phyloP scores from a whole-genome alignment of 1,140 invertebrate genomes.

The Rhyacophila brunnea region DNA sequence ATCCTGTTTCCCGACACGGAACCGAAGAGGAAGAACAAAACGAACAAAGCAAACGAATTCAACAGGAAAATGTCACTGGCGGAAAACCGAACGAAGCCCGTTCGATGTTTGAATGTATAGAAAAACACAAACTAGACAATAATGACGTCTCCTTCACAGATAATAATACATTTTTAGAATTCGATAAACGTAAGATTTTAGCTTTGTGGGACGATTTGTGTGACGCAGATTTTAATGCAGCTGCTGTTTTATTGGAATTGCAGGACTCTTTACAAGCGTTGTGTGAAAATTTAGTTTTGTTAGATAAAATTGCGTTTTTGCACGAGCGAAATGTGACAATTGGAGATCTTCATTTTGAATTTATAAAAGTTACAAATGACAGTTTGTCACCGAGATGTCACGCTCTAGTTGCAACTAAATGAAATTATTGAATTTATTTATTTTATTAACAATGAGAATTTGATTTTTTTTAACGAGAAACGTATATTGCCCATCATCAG shows the following conservation, averaged over 20 bases:
- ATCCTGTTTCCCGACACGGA: neutral
- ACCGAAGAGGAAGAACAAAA: neutral
- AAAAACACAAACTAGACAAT: neutral
- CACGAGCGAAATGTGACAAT: neutral
- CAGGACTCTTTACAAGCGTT: slow-evolving; percentile 26
- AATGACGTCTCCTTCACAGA: neutral
- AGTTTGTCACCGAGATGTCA: slow-evolving; percentile 28
- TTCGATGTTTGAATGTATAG: neutral
- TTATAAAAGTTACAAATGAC: slow-evolving; percentile 28
- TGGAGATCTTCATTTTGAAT: slow-evolving; percentile 1
- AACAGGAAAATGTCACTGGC: neutral
- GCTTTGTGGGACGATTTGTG: slow-evolving; percentile 19
- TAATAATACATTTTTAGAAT: slow-evolving; percentile 7
- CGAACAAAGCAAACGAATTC: neutral
- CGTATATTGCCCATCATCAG: no score
- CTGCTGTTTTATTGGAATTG: slow-evolving; percentile 9
- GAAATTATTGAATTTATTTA: neutral
- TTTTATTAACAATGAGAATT: slow-evolving; percentile 5
- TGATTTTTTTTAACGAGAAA: no score
- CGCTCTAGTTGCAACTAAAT: slow-evolving; percentile 14
- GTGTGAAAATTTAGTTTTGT: slow-evolving; percentile 22
- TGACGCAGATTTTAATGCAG: slow-evolving; percentile 9
- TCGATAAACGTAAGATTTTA: slow-evolving; percentile 10
- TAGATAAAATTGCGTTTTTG: slow-evolving; percentile 29
- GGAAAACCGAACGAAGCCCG: neutral